Base-by-base conservation (phyloP, 1,140 invertebrate genomes). In the Drosophila nannoptera region DNA sequence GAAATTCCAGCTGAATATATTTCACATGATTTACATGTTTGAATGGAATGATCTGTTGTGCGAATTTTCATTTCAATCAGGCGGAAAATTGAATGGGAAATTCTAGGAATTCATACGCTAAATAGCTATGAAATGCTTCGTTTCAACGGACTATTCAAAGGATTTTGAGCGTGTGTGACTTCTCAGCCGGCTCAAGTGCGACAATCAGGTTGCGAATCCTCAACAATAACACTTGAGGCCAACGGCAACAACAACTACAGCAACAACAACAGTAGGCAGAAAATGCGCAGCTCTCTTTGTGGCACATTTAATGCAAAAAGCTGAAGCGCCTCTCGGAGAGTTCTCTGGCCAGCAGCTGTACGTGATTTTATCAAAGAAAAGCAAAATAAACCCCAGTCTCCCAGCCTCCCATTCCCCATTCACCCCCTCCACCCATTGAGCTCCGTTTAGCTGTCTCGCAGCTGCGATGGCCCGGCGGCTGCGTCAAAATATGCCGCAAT, bases 401-500 rank as follows among this genome's bases (percentile, higher is more conserved):
- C 35, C 14, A 22, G 7, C n/a, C 7, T 1, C 42, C 22, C 46
- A 7, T 0, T 11, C 14, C 4, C 5, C 4, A 16, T 35, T 7
- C 36, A 9, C 9, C 7, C 36, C 53, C 49, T 16, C 14, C 11
- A 29, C 16, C 29, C 36, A 14, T 6, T 9, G 40, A 22, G 3
- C n/a, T 12, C 4, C 40, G 40, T 16, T 12, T 76, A 35, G 33
- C 55, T 67, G 55, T 60, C 55, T 55, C 40, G 49, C 40, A 67
- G 50, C 56, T 67, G 63, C 22, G 22, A 69, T 61, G 48, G 72
- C 70, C 77, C 73, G 53, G 65, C 74, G 80, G 81, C 77, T 84
- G 80, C 81, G 73, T 84, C 80, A 84, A 84, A 84, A 84, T 84
- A 84, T 84, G 81, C 80, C 80, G 81, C 80, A 86, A 84, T 84